A percentile compares a stretch with the other conserved stretches of the same genome.
Evolutionary conservation across 2,797 vertebrate genomes (phyloP).

Genomic region (Cossypha niveicapilla): DNA sequence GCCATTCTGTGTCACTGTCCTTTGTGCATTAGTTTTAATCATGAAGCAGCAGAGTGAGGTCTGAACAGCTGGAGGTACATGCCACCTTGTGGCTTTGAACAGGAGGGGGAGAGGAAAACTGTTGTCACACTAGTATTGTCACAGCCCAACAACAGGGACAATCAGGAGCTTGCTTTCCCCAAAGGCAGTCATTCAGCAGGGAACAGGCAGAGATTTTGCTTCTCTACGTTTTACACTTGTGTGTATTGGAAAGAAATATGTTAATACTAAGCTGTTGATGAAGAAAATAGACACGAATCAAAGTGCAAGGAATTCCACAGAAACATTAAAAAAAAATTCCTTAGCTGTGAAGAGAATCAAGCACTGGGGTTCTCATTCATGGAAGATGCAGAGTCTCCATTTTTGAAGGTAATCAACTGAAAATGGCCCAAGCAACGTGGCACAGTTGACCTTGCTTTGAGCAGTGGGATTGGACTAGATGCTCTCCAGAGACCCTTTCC

Average conservation of each 20-base stretch:
- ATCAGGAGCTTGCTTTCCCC: background rate
- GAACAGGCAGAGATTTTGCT: background rate
- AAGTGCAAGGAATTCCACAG: background rate
- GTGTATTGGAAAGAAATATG: background rate
- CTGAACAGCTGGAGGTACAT: background rate
- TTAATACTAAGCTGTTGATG: background rate
- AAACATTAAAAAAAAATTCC: background rate
- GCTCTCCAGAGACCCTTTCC: background rate
- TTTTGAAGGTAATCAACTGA: background rate
- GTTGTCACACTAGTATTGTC: background rate
- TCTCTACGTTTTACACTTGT: accelerated
- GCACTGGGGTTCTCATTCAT: background rate
- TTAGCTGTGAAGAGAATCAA: background rate
- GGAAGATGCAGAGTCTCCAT: background rate
- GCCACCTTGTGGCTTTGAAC: slow-evolving; percentile 31
- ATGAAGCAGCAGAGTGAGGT: background rate
- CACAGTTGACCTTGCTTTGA: background rate
- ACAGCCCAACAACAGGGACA: background rate
- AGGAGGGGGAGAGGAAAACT: background rate
- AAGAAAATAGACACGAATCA: background rate
- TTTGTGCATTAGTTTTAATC: background rate
- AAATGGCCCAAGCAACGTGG: accelerated
- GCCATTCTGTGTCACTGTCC: background rate
- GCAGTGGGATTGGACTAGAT: background rate
- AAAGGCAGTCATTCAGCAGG: background rate